Conservation (phyloP, 2,797 vertebrate species). For the Siniperca scherzeri region DNA sequence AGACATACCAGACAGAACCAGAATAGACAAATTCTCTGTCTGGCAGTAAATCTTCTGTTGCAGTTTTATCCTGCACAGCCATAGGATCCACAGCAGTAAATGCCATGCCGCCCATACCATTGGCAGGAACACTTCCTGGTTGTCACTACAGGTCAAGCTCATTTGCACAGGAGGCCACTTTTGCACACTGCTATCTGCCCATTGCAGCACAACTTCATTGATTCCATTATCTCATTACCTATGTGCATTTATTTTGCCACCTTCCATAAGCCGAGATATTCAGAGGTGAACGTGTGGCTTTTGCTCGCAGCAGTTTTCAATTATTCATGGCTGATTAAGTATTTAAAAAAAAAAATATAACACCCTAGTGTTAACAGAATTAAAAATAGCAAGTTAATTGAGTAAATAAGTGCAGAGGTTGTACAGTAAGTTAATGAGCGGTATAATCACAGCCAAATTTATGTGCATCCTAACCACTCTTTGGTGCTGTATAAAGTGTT, state of each 20-base stretch:
- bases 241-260: slow-evolving; percentile 66
- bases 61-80: slow-evolving; percentile 29
- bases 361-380: slow-evolving; percentile 65
- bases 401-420: slow-evolving; percentile 80
- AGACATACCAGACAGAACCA: slow-evolving; percentile 53
- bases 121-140: slow-evolving; percentile 52
- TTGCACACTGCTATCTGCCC: slow-evolving; percentile 40
- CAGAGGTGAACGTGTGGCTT: slow-evolving; percentile 65
- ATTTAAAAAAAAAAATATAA: slow-evolving; percentile 67
- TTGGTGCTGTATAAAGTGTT: slow-evolving; percentile 43
- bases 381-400: slow-evolving; percentile 77
- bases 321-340: slow-evolving; percentile 81
- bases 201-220: slow-evolving; percentile 41
- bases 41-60: slow-evolving; percentile 52
- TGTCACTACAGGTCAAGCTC: slow-evolving; percentile 59
- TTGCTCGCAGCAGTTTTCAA: slow-evolving; percentile 66
- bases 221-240: slow-evolving; percentile 68
- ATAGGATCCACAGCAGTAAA: neutral
- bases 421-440: slow-evolving; percentile 75
- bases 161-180: slow-evolving; percentile 47
- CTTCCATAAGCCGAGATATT: slow-evolving; percentile 55
- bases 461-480: slow-evolving; percentile 63
- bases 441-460: slow-evolving; percentile 71
- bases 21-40: slow-evolving; percentile 47
- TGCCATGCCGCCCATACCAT: neutral